A percentile compares a stretch with the other conserved stretches of the same genome.
phyloP scores from a whole-genome alignment of 2,888 invertebrate species.

The Lepidochitona cinerea region DNA sequence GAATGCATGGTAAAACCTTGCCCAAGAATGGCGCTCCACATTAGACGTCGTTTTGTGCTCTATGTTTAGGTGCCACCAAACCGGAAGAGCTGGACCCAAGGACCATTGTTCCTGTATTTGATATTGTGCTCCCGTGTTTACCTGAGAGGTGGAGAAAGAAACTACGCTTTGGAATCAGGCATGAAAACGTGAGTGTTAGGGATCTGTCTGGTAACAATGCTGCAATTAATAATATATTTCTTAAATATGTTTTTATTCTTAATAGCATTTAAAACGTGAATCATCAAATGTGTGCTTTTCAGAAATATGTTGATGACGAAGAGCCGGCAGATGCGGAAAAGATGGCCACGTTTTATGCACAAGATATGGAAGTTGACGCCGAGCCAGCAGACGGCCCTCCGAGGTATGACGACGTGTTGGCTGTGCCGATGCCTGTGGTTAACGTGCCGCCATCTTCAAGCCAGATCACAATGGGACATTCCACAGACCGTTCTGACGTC shows the following conservation, averaged over 20 bases:
- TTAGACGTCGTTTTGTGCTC: background rate
- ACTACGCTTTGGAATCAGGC: background rate
- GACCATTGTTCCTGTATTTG: constrained; percentile 11
- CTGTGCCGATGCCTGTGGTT: background rate
- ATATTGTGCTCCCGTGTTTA: background rate
- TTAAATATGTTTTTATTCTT: no score
- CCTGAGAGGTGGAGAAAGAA: background rate
- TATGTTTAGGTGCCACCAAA: background rate
- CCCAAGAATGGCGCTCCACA: background rate
- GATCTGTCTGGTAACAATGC: no score
- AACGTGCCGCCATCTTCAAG: background rate
- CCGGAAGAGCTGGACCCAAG: constrained; percentile 11
- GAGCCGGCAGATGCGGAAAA: background rate
- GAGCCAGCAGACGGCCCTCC: background rate
- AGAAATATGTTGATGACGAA: background rate
- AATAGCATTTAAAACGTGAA: no score
- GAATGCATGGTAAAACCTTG: no score
- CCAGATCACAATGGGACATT: background rate
- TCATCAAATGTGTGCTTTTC: no score
- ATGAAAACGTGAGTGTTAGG: background rate
- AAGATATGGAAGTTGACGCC: background rate
- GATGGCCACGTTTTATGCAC: background rate
- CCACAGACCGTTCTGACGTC: background rate
- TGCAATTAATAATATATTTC: no score
- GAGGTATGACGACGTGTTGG: background rate